phyloP scores from a whole-genome alignment of 2,797 vertebrate genomes.

The Artibeus jamaicensis region DNA sequence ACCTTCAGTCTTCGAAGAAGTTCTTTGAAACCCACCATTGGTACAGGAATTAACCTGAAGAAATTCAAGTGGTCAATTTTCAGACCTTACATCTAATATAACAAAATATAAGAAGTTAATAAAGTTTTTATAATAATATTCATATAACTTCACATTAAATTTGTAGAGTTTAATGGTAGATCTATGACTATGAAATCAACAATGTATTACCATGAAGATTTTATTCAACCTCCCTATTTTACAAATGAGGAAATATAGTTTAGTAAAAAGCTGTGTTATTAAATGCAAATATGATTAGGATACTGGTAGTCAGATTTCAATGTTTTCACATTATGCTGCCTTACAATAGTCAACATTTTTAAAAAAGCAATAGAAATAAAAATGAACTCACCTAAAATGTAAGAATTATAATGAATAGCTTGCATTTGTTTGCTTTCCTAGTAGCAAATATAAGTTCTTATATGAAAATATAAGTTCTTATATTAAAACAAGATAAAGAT shows the following conservation, averaged over 20 bases:
- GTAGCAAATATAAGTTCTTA: neutral
- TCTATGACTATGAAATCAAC: neutral
- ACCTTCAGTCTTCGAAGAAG: conserved; percentile 94
- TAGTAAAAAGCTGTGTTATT: conserved; percentile 2
- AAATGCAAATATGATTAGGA: conserved; percentile 11
- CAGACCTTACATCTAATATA: neutral
- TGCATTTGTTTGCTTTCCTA: neutral
- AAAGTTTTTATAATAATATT: conserved; percentile 5
- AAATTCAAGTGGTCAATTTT: conserved; percentile 43
- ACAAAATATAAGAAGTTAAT: neutral
- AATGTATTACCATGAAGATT: neutral
- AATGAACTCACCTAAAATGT: neutral
- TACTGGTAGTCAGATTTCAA: neutral
- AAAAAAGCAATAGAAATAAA: neutral
- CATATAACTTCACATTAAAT: conserved; percentile 13
- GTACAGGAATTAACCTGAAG: conserved; percentile 94
- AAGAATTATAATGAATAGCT: neutral
- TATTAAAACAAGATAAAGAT: neutral
- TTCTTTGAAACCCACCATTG: conserved; percentile 98
- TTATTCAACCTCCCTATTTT: conserved; percentile 17
- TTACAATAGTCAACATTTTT: neutral
- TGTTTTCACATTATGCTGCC: neutral
- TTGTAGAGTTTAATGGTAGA: conserved; percentile 4
- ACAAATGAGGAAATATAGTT: neutral
- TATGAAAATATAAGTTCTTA: neutral